Evolutionary conservation across 2,888 invertebrate genomes (phyloP), one percentile per base, ranked within the genome.

Genomic region (Philonicus albiceps): DNA sequence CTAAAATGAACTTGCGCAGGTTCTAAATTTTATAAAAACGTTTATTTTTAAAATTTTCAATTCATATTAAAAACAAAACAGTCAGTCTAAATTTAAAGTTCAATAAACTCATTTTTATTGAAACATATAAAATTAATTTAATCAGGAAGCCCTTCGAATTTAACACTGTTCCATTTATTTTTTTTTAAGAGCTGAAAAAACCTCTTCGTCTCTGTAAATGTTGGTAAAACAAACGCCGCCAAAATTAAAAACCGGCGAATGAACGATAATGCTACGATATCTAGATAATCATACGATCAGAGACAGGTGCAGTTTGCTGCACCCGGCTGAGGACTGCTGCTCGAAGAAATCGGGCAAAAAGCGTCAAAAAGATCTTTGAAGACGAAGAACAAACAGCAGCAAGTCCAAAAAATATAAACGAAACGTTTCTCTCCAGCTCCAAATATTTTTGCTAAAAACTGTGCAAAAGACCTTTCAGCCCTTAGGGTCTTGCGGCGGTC

Each of bases 391-490:
- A 81, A 81, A 55, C 81, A 49, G 34, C 37, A 55, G n/a, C 81
- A 8, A 53, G 16, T n/a, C 34, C 27, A 16, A 81, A 81, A 81
- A 30, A 43, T n/a, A 43, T 13, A 49, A 49, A n/a, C 49, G 30
- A 81, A 53, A n/a, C 31, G 81, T 30, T 55, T n/a, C 64, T 11
- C 8, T 37, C 55, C 34, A 27, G 83, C 13, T 40, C 64, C 64
- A 64, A 83, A 83, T 37, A 64, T 40, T 64, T 83, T 83, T 64
- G 16, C 34, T 37, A 22, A 72, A 64, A 64, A 64, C 31, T 34
- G 64, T 83, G 64, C 83, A 19, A 64, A 83, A 64, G 83, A 81
- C 81, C 81, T 81, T 83, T 72, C 37, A 64, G 55, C 83, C 83
- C 83, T 83, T 72, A 37, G 83, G 83, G 64, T 64, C 55, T n/a